Base-by-base conservation (phyloP, 2,888 invertebrate genomes). In the Schizaphis graminum region DNA sequence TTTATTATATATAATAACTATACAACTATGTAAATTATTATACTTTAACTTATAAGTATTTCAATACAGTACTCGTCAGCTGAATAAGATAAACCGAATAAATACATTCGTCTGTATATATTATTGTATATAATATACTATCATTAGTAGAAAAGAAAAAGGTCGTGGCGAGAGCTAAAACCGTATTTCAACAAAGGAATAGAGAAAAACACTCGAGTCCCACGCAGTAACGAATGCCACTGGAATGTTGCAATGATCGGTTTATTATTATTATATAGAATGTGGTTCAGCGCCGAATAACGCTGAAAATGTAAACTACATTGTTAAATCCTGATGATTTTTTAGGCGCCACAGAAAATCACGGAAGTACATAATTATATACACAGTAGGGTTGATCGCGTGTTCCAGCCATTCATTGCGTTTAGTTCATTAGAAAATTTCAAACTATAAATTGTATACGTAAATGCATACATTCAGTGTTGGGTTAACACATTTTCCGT, bases 321-420 rank as follows among this genome's bases (percentile, higher is more conserved):
- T 49, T 67, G 90, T 90, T 67, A 90, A 77, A 90, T 67, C 35
- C 24, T 28, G 44, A 90, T 47, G 85, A 85, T 57, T 67, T 57
- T 91, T 86, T 53, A 44, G 47, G 41, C n/a, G 44, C 85, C n/a
- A 47, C n/a, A 77, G 44, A 57, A 21, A 91, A 57, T 10, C 35
- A 57, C n/a, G 85, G 10, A 21, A 24, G 21, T 57, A 85, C 1
- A 77, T 24, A 77, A 91, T 44, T 85, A 91, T 86, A n/a, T 47
- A 26, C 13, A 26, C 7, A 13, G n/a, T 56, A 85, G 21, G 85
- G 91, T 91, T 57, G 24, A 16, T 57, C 44, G 77, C 91, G 91
- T 85, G 56, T 47, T 24, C 3, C 35, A 77, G 35, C 44, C 21
- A 11, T 85, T 91, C 21, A 10, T 85, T 0, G 21, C 24, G 28